These are phyloP conservation scores for Machimus rusticus DNA, from an alignment of 2,888 invertebrate species.

Conservation along the genomic window DNA sequence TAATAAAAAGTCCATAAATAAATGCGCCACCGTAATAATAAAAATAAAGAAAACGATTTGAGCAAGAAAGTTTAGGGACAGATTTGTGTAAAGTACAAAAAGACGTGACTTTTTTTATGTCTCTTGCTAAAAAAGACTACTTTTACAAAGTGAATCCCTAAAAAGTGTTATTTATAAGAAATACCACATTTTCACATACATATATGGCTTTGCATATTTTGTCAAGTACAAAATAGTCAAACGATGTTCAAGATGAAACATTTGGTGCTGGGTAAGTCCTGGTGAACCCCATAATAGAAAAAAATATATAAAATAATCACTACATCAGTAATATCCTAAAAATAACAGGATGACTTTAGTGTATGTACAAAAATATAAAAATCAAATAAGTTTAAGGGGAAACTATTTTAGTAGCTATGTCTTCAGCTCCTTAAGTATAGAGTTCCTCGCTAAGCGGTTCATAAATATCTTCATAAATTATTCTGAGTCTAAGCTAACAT, in stretches of 20 bases:
- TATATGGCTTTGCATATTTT: neutral
- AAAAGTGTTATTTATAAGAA: neutral
- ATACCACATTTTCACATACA: neutral
- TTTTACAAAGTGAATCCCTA: neutral
- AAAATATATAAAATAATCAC: neutral
- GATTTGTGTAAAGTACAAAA: neutral
- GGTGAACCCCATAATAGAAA: neutral
- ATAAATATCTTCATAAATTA: conserved; percentile 18
- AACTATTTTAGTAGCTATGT: neutral
- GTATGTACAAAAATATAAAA: conserved; percentile 20
- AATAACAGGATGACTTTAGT: neutral
- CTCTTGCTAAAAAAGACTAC: neutral
- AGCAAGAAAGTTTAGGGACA: neutral
- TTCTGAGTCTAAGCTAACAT: neutral
- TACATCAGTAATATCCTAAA: neutral
- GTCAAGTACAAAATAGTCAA: neutral
- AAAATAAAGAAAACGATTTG: neutral
- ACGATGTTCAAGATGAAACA: neutral
- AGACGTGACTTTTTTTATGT: neutral
- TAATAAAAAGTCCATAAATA: neutral
- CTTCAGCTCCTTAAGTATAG: neutral
- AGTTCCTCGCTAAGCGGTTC: neutral
- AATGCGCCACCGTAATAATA: neutral
- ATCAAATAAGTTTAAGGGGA: neutral
- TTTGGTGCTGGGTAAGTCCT: neutral